Evolutionary conservation across 2,888 invertebrate genomes (phyloP).

Genomic region (Parnassius orleans): DNA sequence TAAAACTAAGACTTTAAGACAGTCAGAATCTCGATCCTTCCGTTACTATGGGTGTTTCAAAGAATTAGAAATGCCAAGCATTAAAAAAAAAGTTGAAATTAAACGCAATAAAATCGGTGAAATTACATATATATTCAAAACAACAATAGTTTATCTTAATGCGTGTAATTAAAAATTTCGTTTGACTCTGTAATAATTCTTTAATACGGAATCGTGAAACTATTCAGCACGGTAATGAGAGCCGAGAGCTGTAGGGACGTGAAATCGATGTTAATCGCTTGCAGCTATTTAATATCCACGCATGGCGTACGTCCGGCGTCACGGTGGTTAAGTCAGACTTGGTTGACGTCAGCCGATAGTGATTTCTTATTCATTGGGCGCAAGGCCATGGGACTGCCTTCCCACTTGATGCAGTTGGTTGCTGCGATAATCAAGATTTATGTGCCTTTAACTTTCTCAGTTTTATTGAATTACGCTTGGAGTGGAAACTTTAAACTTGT

Average conservation of each 20-base stretch:
- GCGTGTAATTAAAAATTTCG: neutral
- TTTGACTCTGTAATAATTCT: conserved; percentile 5
- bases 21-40: too few species aligned
- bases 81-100: too few species aligned
- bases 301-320: conserved; percentile 34
- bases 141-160: neutral
- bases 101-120: too few species aligned
- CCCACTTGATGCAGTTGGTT: conserved; percentile 11
- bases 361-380: conserved; percentile 21
- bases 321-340: conserved; percentile 33
- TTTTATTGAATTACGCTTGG: conserved; percentile 2
- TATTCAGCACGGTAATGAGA: conserved; percentile 58
- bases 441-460: neutral
- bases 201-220: conserved; percentile 40
- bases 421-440: conserved; percentile 15
- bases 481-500: neutral
- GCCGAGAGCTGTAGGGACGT: conserved; percentile 43
- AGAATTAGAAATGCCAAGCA: too few species aligned
- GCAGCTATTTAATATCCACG: conserved; percentile 60
- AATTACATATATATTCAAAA: too few species aligned
- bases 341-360: conserved; percentile 10
- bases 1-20: too few species aligned
- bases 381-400: conserved; percentile 12
- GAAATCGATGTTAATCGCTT: conserved; percentile 66
- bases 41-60: too few species aligned